These are phyloP conservation scores for Campopleginae sp. DNA, from an alignment of 2,888 invertebrate genomes.

Conservation along the genomic window DNA sequence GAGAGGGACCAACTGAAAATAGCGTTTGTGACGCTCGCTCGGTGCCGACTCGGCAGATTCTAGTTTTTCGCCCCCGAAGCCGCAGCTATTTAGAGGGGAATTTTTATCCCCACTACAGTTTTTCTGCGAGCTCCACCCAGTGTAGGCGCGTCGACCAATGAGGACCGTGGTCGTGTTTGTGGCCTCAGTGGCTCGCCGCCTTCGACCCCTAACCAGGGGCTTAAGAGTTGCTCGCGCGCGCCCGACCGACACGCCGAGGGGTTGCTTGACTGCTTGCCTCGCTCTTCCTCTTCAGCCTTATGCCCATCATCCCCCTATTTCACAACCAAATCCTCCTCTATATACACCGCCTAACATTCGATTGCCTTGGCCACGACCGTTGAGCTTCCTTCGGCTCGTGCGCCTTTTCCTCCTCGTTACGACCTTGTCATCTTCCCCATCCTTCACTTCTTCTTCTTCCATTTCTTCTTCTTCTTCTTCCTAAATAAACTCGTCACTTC, in stretches of 20 bases:
- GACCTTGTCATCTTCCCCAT: slow-evolving; percentile 5
- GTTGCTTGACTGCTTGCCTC: slow-evolving; percentile 81
- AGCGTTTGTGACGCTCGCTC: slow-evolving; percentile 76
- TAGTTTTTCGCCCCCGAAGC: slow-evolving; percentile 83
- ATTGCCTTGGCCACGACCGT: slow-evolving; percentile 75
- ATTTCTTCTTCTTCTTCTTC: slow-evolving; percentile 4
- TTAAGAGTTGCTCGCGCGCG: slow-evolving; percentile 71
- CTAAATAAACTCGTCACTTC: neutral
- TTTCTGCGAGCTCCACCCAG: slow-evolving; percentile 82
- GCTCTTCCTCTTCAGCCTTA: slow-evolving; percentile 79
- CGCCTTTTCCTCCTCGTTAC: slow-evolving; percentile 27
- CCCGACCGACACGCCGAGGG: slow-evolving; percentile 65
- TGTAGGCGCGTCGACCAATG: slow-evolving; percentile 83
- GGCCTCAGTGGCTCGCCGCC: slow-evolving; percentile 84
- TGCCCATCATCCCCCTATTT: slow-evolving; percentile 79
- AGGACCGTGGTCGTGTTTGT: slow-evolving; percentile 84
- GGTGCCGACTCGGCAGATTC: slow-evolving; percentile 83
- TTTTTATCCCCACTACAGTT: slow-evolving; percentile 83
- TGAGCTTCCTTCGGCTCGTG: neutral
- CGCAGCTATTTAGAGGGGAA: slow-evolving; percentile 83
- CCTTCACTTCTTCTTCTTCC: neutral
- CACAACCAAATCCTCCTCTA: slow-evolving; percentile 10
- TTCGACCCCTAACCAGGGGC: slow-evolving; percentile 78
- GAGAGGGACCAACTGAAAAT: slow-evolving; percentile 33
- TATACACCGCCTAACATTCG: slow-evolving; percentile 77